Base-by-base conservation (phyloP, 2,113 vertebrate genomes). In the Colossoma macropomum region DNA sequence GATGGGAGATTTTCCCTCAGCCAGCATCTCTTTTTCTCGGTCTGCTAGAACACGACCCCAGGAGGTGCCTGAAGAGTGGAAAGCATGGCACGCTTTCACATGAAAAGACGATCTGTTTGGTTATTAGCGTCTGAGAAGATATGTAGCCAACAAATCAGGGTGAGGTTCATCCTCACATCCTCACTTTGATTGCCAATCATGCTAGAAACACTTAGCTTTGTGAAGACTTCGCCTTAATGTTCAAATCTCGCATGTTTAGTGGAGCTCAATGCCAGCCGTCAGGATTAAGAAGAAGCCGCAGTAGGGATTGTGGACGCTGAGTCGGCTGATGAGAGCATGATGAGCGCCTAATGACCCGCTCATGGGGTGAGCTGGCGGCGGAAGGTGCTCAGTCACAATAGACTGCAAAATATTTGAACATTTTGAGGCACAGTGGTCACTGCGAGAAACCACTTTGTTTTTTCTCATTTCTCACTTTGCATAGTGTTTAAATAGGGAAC, bases 171-270 rank as follows among this genome's bases (percentile, higher is more conserved):
- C 10, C 32, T 17, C 10, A 8, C 30, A 4, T 13, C 10, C 32
- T 17, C 10, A 8, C 19, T 56, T 32, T n/a, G 52, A 56, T 50
- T 23, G 52, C 25, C 28, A 21, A 9, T 54, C 50, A 21, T 32
- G 72, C 11, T 6, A 17, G 28, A 66, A 28, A 28, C 27, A 28
- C 25, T 2, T 8, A 63, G n/a, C 23, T 65, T 30, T 30, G 27
- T 72, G 80, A 52, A 41, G 80, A 25, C 80, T 76, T 83, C 50
- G 68, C 50, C 17, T 50, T 83, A 65, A 80, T 32, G 77, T 38
- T 50, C 23, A 54, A 68, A 75, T 12, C 23, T 2, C 16, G 9
- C 50, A 2, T 5, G 50, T 72, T 48, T 72, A 8, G 69, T 25
- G 28, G 48, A n/a, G 17, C 16, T 11, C 27, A 11, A 19, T 4